Evolutionary conservation across 2,797 vertebrate genomes (phyloP), one percentile per base, ranked within the genome.

Genomic region (Euthynnus affinis): DNA sequence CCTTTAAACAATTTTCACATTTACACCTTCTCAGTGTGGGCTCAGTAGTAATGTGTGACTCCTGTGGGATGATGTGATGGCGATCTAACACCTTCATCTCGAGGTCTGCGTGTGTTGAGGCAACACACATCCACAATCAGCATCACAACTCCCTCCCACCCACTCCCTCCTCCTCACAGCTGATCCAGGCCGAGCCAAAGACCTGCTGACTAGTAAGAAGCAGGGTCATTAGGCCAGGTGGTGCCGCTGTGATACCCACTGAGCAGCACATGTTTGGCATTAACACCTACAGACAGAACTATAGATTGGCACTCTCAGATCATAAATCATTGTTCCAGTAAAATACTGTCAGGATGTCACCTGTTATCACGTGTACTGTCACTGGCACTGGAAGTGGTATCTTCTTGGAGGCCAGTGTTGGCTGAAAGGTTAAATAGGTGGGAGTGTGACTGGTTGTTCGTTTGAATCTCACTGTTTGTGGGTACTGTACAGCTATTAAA

Each of bases 261-360:
- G 92, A 88, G 94, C 83, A 89, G 89, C 95, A 96, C 93, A 95
- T 95, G 95, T 93, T 81, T 89, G 83, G 69, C 74, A 88, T 95
- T 94, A 88, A 72, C 82, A 86, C 91, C 89, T 79, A 83, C 86
- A 87, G 88, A 65, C 86, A 80, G 34, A 57, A 75, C 72, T 74
- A 84, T 85, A 90, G 87, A 90, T 90, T 71, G 85, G 73, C 71
- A 63, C 53, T 44, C 71, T 74, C 5, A 1, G 32, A 74, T 83
- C 78, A 80, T 93, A 80, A 81, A 86, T 90, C 85, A 85, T 80
- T 78, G 44, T 71, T 74, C 53, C 56, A 48, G 60, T 74, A 55
- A 70, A 77, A 56, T 53, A 37, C 29, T 59, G 56, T 51, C 46
- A 49, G 22, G 53, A 29, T 9, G 55, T 37, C 13, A 56, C 22